Conservation (phyloP, 35 echinoderm and acorn worm species). For the Lytechinus pictus region DNA sequence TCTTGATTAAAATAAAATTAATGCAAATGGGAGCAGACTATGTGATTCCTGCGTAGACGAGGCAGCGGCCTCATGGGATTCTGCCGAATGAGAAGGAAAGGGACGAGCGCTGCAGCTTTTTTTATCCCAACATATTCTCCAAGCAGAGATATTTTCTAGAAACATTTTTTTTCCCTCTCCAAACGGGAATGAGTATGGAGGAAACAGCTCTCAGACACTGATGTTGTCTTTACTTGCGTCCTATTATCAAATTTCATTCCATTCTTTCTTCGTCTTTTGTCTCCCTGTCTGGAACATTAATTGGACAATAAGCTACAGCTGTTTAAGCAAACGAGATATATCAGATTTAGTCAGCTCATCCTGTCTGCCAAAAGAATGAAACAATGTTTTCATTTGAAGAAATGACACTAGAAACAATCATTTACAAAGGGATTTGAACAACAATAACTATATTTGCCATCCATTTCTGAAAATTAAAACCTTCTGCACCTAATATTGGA, state of each 20-base stretch:
- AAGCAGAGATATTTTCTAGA: background rate
- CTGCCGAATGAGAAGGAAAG: background rate
- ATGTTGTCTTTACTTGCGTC: background rate
- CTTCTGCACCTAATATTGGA: background rate
- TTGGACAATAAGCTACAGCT: background rate
- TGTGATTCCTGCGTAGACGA: slow-evolving; percentile 9
- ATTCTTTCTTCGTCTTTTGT: slow-evolving; percentile 15
- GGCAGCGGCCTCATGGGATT: background rate
- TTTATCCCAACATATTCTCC: background rate
- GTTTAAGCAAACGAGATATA: background rate
- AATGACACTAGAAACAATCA: background rate
- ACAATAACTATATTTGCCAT: background rate
- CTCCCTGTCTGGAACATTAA: background rate
- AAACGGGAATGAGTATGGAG: background rate
- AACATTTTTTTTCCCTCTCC: background rate
- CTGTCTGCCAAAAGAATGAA: background rate
- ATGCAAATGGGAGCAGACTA: slow-evolving; percentile 31
- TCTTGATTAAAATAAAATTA: slow-evolving; percentile 41
- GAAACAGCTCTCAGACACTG: background rate
- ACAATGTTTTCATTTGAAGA: background rate
- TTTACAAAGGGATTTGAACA: background rate
- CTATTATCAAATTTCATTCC: background rate
- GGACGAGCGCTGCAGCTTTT: background rate
- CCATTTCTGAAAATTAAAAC: background rate
- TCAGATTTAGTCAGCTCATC: background rate